phyloP scores from a whole-genome alignment of 2,888 invertebrate genomes.

The Ypsolopha scabrella region DNA sequence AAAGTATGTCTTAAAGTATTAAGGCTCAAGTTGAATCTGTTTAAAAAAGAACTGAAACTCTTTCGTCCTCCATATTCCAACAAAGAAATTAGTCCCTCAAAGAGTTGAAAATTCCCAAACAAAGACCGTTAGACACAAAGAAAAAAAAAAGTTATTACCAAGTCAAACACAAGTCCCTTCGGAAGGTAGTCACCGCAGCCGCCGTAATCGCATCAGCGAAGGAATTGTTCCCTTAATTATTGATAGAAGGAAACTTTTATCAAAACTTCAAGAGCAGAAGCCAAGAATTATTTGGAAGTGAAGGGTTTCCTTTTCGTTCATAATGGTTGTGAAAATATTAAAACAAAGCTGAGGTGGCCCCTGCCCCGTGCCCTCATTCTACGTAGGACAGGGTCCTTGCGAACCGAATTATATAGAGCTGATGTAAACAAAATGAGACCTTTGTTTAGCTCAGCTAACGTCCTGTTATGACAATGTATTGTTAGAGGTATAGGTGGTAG shows the following conservation, averaged over 20 bases:
- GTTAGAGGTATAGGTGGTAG: no score
- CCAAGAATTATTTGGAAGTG: constrained; percentile 67
- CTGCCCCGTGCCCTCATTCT: constrained; percentile 21
- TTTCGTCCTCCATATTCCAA: not conserved
- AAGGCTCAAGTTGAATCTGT: no score
- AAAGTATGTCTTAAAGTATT: no score
- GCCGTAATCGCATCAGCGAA: constrained; percentile 1
- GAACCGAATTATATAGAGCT: constrained; percentile 30
- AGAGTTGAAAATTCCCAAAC: not conserved
- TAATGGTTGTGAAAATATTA: constrained; percentile 70
- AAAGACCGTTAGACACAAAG: not conserved
- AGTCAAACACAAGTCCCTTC: constrained; percentile 2
- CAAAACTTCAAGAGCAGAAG: constrained; percentile 69
- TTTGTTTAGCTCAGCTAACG: not conserved
- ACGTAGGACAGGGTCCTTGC: constrained; percentile 39
- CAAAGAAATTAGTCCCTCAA: not conserved
- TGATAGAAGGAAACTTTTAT: constrained; percentile 71
- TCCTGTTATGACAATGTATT: not conserved
- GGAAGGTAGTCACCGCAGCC: not conserved
- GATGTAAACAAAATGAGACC: constrained; percentile 10
- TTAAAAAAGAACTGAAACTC: no score
- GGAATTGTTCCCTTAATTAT: constrained; percentile 66
- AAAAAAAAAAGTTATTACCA: not conserved
- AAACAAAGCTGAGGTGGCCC: constrained; percentile 68
- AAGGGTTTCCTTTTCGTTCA: constrained; percentile 50